phyloP scores from a whole-genome alignment of 2,797 vertebrate species.

The Gymnodraco acuticeps region DNA sequence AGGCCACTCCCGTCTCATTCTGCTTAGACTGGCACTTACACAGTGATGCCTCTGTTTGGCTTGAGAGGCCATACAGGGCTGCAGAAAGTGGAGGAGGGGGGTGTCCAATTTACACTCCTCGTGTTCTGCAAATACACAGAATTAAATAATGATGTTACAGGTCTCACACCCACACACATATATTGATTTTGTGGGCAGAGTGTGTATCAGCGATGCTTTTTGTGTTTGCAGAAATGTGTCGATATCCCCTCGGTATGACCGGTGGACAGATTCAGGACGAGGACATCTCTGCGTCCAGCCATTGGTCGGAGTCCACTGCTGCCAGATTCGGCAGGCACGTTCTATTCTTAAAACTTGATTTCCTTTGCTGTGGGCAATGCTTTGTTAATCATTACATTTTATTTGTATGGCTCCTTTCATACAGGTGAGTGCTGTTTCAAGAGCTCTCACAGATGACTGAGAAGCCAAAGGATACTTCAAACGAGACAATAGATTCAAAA shows the following conservation, averaged over 20 bases:
- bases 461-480: too few species aligned
- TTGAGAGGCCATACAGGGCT: slow-evolving; percentile 75
- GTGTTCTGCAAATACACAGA: slow-evolving; percentile 37
- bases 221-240: slow-evolving; percentile 90
- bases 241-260: slow-evolving; percentile 96
- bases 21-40: slow-evolving; percentile 79
- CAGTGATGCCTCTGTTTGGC: slow-evolving; percentile 84
- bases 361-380: background rate
- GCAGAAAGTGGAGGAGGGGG: slow-evolving; percentile 66
- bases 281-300: slow-evolving; percentile 98
- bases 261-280: slow-evolving; percentile 95
- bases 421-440: too few species aligned
- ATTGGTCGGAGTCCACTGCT: slow-evolving; percentile 98
- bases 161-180: slow-evolving; percentile 3
- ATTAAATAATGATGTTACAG: background rate
- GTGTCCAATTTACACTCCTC: slow-evolving; percentile 51
- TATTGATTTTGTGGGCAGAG: background rate
- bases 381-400: too few species aligned
- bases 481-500: too few species aligned
- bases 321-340: slow-evolving; percentile 95
- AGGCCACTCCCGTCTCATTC: slow-evolving; percentile 59
- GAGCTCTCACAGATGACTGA: too few species aligned
- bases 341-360: background rate
- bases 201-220: slow-evolving; percentile 13
- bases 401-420: too few species aligned